These are phyloP conservation scores for Eudyptes chrysolophus DNA, from an alignment of 2,113 vertebrate genomes.

Conservation along the genomic window DNA sequence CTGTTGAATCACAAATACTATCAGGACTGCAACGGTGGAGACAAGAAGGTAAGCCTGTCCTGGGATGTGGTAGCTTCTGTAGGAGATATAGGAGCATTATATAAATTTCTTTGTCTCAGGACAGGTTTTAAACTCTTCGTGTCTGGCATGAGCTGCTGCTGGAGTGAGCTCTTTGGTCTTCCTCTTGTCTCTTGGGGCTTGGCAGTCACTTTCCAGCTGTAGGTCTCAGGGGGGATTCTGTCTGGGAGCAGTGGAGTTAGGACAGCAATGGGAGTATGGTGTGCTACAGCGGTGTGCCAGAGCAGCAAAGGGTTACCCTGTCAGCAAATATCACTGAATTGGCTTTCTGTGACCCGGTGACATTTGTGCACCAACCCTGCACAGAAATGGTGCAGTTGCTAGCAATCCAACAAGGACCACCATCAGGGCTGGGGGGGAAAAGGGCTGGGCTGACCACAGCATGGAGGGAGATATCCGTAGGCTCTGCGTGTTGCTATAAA, in stretches of 20 bases:
- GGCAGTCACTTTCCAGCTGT: background rate
- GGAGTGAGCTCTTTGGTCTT: background rate
- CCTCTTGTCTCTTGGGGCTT: background rate
- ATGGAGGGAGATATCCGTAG: background rate
- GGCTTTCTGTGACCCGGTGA: background rate
- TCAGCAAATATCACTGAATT: background rate
- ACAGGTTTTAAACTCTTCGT: background rate
- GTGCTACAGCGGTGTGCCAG: background rate
- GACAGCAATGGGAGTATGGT: background rate
- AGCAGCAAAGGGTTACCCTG: background rate
- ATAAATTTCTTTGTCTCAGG: background rate
- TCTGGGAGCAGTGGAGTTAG: background rate
- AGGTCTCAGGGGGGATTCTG: background rate
- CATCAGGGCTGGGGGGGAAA: background rate
- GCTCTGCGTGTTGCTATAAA: background rate
- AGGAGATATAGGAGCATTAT: background rate
- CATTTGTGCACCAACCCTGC: background rate
- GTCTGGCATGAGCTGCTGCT: background rate
- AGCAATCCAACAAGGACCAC: no score
- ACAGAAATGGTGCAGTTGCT: background rate
- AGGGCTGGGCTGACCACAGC: background rate
- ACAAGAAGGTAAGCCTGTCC: constrained; percentile 83
- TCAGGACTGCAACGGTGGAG: constrained; percentile 89
- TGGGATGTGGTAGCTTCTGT: background rate
- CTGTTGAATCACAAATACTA: constrained; percentile 96